phyloP scores from a whole-genome alignment of 2,113 vertebrate genomes.

The Morone saxatilis region DNA sequence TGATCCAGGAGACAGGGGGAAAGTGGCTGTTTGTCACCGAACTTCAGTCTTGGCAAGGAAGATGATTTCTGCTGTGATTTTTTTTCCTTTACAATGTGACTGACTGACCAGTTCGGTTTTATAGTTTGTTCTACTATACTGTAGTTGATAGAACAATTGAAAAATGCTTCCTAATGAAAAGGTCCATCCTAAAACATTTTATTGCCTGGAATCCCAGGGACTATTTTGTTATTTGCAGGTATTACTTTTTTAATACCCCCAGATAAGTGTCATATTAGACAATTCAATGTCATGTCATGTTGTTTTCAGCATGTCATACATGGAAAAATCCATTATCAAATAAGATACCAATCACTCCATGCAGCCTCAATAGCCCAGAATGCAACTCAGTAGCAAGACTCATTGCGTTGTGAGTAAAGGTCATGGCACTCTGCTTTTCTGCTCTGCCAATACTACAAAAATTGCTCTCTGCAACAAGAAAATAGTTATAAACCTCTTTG shows the following conservation, averaged over 20 bases:
- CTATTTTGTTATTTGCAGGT: background rate
- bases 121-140: slow-evolving; percentile 9
- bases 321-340: background rate
- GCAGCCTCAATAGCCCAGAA: background rate
- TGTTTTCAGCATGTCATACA: background rate
- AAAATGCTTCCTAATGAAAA: background rate
- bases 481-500: background rate
- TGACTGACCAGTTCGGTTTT: slow-evolving; percentile 55
- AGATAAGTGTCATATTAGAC: background rate
- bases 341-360: background rate
- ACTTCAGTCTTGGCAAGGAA: slow-evolving; percentile 77
- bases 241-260: background rate
- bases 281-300: background rate
- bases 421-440: background rate
- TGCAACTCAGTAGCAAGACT: background rate
- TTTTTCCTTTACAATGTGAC: slow-evolving; percentile 50
- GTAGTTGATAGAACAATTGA: background rate
- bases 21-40: slow-evolving; percentile 80
- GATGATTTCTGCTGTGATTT: slow-evolving; percentile 49
- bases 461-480: background rate
- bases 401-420: slow-evolving; percentile 1
- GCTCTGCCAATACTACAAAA: background rate
- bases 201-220: no score
- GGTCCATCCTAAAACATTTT: background rate
- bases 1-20: slow-evolving; percentile 83